Percentiles rank a stretch among this genome's conserved stretches.
Conservation (phyloP, 1,140 invertebrate genomes). For the Drosophila baimaii region DNA sequence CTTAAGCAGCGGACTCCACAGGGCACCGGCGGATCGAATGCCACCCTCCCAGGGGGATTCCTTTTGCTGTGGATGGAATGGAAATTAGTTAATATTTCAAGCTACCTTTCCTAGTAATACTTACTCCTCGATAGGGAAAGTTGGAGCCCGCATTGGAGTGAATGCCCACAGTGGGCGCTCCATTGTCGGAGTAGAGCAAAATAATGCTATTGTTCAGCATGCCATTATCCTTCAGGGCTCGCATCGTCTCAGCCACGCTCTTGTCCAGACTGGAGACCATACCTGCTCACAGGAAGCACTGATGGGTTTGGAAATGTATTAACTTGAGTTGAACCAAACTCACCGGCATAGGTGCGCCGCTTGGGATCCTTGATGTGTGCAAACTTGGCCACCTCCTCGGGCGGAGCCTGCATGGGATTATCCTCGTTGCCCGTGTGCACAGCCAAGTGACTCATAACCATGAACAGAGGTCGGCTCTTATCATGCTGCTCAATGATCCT, state of each 20-base stretch:
- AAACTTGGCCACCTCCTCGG: constrained; percentile 90
- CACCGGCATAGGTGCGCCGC: constrained; percentile 92
- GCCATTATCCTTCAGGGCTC: constrained; percentile 87
- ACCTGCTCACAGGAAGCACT: constrained; percentile 79
- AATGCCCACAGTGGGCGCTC: constrained; percentile 89
- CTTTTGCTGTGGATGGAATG: constrained; percentile 86
- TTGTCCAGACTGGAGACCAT: constrained; percentile 95
- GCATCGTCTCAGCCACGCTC: constrained; percentile 90
- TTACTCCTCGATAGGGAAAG: constrained; percentile 93
- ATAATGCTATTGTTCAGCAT: constrained; percentile 91
- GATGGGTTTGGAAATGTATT: too few species aligned
- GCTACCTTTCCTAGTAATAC: background rate
- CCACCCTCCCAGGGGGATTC: constrained; percentile 94
- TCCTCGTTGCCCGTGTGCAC: constrained; percentile 90
- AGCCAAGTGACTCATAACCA: constrained; percentile 92
- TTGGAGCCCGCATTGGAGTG: constrained; percentile 93
- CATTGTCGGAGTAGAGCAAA: constrained; percentile 91
- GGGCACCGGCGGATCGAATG: constrained; percentile 89
- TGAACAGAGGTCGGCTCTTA: constrained; percentile 88
- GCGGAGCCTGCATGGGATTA: constrained; percentile 91
- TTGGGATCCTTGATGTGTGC: constrained; percentile 89
- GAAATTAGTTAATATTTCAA: background rate
- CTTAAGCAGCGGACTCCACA: constrained; percentile 90
- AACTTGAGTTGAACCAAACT: background rate
- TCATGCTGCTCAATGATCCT: constrained; percentile 89